Percentiles rank a stretch among this genome's conserved stretches.
Conservation (phyloP, 2,113 vertebrate species). For the Sorex araneus region DNA sequence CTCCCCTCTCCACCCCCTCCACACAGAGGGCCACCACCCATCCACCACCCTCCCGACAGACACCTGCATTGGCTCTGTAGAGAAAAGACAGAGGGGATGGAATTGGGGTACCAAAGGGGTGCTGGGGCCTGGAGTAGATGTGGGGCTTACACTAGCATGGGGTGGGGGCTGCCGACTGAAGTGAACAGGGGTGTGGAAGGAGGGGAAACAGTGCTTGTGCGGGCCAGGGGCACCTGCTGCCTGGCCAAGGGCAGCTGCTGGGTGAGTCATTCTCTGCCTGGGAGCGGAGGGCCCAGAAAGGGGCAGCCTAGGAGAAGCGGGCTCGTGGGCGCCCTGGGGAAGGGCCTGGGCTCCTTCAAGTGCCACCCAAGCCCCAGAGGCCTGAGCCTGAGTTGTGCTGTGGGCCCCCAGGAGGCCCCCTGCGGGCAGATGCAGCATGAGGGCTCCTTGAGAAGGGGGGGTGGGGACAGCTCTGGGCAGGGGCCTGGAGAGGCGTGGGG, state of each 20-base stretch:
- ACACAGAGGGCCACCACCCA: background rate
- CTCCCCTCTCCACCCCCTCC: background rate
- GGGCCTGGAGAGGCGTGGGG: background rate
- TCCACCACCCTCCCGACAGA: slow-evolving; percentile 25
- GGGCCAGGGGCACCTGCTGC: background rate
- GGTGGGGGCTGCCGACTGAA: slow-evolving; percentile 19
- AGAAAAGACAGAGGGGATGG: slow-evolving; percentile 7
- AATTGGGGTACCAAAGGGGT: slow-evolving; percentile 15
- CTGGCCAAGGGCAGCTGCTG: background rate
- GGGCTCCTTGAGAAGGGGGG: slow-evolving; percentile 24
- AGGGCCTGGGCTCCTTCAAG: slow-evolving; percentile 41
- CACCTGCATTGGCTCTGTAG: slow-evolving; percentile 56
- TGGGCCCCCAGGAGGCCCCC: background rate
- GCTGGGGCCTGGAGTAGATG: slow-evolving; percentile 22
- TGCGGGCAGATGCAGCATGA: slow-evolving; percentile 44
- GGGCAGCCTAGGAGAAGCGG: background rate
- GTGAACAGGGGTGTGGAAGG: background rate
- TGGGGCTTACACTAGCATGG: background rate
- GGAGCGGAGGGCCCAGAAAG: slow-evolving; percentile 19
- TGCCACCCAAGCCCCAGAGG: background rate
- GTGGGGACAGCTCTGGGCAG: slow-evolving; percentile 24
- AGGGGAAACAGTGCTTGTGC: slow-evolving; percentile 25
- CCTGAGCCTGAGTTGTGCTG: slow-evolving; percentile 62
- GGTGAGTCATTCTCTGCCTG: slow-evolving; percentile 13
- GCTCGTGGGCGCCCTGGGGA: background rate